Evolutionary conservation across 2,113 vertebrate genomes (phyloP).

Genomic region (Vanacampus margaritifer): DNA sequence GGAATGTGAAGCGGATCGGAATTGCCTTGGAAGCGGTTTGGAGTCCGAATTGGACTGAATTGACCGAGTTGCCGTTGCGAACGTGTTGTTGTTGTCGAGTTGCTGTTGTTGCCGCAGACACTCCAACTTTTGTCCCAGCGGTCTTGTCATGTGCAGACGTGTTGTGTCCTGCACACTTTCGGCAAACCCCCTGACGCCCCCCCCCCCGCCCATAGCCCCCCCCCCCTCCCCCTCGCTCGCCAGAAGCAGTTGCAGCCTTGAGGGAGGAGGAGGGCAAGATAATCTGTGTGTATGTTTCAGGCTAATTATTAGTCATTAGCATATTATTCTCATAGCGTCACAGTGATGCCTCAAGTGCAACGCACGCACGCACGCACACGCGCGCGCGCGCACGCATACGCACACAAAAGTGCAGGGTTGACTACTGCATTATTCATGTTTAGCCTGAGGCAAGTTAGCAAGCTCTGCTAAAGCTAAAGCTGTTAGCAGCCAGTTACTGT

Average conservation of each 20-base stretch:
- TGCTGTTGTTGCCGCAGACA: background rate
- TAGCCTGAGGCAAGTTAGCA: constrained; percentile 87
- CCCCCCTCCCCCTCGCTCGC: constrained; percentile 15
- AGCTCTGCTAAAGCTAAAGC: constrained; percentile 83
- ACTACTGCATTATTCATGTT: constrained; percentile 82
- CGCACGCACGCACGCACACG: constrained; percentile 66
- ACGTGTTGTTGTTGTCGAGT: no score
- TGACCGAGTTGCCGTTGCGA: no score
- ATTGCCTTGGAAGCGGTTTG: no score
- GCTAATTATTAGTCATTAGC: constrained; percentile 70
- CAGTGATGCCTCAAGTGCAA: constrained; percentile 66
- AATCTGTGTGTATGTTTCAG: constrained; percentile 43
- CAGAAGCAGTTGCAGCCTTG: constrained; percentile 18
- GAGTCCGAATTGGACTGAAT: no score
- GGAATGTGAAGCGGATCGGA: no score
- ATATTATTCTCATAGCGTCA: constrained; percentile 74
- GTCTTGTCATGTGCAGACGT: constrained; percentile 2
- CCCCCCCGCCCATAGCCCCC: constrained; percentile 2
- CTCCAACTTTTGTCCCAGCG: background rate
- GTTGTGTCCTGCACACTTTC: constrained; percentile 13
- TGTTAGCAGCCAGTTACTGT: constrained; percentile 86
- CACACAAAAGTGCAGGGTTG: constrained; percentile 19
- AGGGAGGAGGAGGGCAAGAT: constrained; percentile 4
- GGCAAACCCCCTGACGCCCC: no score
- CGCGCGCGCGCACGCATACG: constrained; percentile 52